Evolutionary conservation across 1,140 invertebrate species (phyloP), one percentile per base, ranked within the genome.

Genomic region (Euura lappo): DNA sequence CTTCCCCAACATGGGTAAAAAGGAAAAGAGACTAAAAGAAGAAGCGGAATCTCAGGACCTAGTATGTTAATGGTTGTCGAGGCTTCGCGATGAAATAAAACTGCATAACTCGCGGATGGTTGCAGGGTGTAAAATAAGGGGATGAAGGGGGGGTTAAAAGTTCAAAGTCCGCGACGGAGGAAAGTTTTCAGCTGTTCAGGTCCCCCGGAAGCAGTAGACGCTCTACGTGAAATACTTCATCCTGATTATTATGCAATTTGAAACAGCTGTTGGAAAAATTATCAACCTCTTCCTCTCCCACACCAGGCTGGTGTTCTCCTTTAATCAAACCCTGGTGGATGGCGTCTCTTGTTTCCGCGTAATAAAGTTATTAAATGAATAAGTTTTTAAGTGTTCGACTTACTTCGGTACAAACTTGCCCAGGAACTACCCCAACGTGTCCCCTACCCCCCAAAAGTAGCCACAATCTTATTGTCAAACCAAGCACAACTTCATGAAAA

Each of bases 21-120:
- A 83, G 84, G 7, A n/a, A 51, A n/a, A 51, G 47, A 51, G 47
- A 51, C 7, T 8, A 51, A 51, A 51, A 51, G 2, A 51, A 51
- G n/a, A 51, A 51, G 47, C 7, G 47, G 84, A 85, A 84, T 83
- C 77, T 66, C 78, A 72, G 74, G 69, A 76, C 80, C 71, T 85
- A 84, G 79, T 87, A 86, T 85, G 85, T 85, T 87, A 87, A 87
- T 86, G 79, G 81, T 79, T 77, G 79, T 75, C 79, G 66, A 67
- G 66, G 8, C 43, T 8, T 44, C 8, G 43, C 77, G 82, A 80
- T 82, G 83, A 85, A 85, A 87, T 86, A 86, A 87, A 85, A 86
- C 80, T 79, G 71, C 65, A 51, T 51, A 51, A 51, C 47, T 51
- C 47, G 47, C 7, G 47, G 47, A n/a, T 51, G 47, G 7, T 51